Base-by-base conservation (phyloP, 2,797 vertebrate species). In the Choloepus didactylus region DNA sequence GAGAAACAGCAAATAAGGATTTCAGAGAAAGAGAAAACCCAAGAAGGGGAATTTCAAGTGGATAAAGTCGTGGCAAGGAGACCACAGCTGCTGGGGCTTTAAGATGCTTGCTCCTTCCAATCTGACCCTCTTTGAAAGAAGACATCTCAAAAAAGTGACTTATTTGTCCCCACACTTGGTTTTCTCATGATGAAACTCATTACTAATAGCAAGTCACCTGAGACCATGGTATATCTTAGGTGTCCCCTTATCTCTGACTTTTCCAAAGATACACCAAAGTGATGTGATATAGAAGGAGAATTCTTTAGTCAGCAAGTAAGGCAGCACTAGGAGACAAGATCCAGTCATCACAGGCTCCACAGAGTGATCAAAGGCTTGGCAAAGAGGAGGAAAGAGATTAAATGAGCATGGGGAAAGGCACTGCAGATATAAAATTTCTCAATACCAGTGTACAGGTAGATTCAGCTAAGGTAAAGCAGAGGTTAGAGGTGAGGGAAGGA, bases 21-120 rank as follows among this genome's bases (percentile, higher is more conserved):
- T 87, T 85, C 67, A 69, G 90, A 93, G 54, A 69, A 86, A 35
- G 25, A 85, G 12, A 91, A 51, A 54, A 19, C 16, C 38, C 29
- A 18, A 93, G 49, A 72, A 9, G 41, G 75, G 64, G 41, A 85
- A 81, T 85, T 95, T 87, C 15, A 94, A 35, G 31, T 59, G 38
- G 49, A 46, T 12, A 8, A 85, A 11, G 60, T 12, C 56, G 16
- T 8, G 6, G 80, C 44, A 86, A 51, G 4, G 5, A 81, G 41
- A 27, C 3, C 9, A 2, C 14, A 69, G 8, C 6, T n/a, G 6
- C 77, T 67, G 18, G 19, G 23, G 19, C 14, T 82, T 89, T 66
- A 62, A 44, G 35, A 86, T 87, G 5, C 23, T 86, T 41, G n/a
- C 75, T 38, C 51, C 15, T 79, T 92, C 69, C 88, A 62, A 49